Evolutionary conservation across 2,888 invertebrate species (phyloP), one percentile per base, ranked within the genome.

Genomic region (Patella caerulea): DNA sequence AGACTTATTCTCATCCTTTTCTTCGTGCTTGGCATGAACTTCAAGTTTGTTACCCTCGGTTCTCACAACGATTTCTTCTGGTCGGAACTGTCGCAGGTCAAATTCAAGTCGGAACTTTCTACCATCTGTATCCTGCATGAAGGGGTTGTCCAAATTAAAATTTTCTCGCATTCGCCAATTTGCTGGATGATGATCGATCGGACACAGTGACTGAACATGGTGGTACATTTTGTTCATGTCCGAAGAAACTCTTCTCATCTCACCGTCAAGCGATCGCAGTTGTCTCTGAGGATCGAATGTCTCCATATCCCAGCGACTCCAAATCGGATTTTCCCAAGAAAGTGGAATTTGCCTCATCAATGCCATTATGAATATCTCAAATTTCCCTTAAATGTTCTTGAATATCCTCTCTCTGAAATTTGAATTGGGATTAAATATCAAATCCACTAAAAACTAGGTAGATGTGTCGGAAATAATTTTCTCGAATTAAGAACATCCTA

Each of bases 1-100:
- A 71, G 97, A 97, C 93, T 98, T 97, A 91, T 96, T 97, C 93
- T 98, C 97, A 75, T 96, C 95, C 93, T 98, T 98, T 93, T 99
- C 98, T 93, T 99, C 98, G 93, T 99, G 99, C 93, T 98, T 98
- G 82, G 98, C 98, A 91, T 98, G 97, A 74, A 98, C 97, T 1
- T 83, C 83, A 11, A 99, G 94, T 94, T 97, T 97, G 93, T 98
- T 98, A 93, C 98, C 98, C 86, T 98, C 97, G 84, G 98, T 99
- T 94, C 98, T 98, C 84, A 99, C 98, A 91, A 97, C 97, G 91
- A 98, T 98, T 94, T 99, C 98, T 93, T 99, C 99, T 4, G 94
- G 94, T 78, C 96, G 95, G 93, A 98, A 99, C 93, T 98, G 97
- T 90, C 97, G 96, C 87, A 99, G 98, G 92, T 99, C 98, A 93